A percentile compares a stretch with the other conserved stretches of the same genome.
Conservation (phyloP, 2,797 vertebrate species). For the Sebastes minor region DNA sequence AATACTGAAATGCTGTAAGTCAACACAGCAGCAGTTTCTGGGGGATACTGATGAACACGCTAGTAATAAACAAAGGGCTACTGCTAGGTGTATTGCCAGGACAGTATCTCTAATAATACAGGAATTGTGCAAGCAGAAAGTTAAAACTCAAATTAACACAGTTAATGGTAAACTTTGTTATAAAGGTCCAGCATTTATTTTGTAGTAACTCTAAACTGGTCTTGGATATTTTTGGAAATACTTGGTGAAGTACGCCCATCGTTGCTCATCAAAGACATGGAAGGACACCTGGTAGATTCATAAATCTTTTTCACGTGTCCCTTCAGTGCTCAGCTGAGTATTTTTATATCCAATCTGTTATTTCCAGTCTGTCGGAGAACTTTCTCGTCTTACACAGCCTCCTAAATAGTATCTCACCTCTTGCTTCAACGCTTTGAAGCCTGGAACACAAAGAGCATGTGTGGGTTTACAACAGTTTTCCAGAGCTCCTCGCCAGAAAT, state of each 20-base stretch:
- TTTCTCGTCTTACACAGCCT: conserved; percentile 52
- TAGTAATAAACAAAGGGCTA: neutral
- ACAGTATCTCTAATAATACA: neutral
- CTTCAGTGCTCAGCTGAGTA: conserved; percentile 28
- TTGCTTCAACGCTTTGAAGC: conserved; percentile 24
- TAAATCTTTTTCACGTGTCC: conserved; percentile 20
- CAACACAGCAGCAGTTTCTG: neutral
- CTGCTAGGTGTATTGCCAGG: neutral
- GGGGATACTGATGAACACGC: neutral
- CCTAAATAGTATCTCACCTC: conserved; percentile 38
- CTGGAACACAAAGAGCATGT: conserved; percentile 3
- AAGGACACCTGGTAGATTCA: conserved; percentile 21
- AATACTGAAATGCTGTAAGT: neutral
- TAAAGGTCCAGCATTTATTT: neutral
- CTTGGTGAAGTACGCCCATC: neutral
- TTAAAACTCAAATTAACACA: neutral
- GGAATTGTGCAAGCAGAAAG: neutral
- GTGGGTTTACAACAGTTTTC: conserved; percentile 15
- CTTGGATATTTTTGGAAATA: neutral
- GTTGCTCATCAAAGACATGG: neutral
- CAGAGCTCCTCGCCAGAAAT: neutral
- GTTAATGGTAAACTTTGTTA: neutral
- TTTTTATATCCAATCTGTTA: conserved; percentile 36
- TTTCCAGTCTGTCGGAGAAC: conserved; percentile 38
- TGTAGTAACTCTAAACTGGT: neutral